A percentile compares a stretch with the other conserved stretches of the same genome.
Evolutionary conservation across 2,888 invertebrate species (phyloP).

Genomic region (Cephus spinipes): DNA sequence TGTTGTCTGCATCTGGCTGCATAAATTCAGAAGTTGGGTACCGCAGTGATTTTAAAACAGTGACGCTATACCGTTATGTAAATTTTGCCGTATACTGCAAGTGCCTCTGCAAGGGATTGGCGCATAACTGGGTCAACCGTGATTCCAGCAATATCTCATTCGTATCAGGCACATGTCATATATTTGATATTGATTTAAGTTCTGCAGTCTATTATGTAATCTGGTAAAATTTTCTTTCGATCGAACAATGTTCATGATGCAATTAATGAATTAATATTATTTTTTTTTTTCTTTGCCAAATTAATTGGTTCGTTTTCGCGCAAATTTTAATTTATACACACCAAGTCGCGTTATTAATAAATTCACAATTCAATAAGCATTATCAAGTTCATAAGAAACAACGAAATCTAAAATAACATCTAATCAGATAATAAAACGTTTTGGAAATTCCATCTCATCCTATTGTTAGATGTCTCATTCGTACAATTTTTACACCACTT

Average conservation of each 20-base stretch:
- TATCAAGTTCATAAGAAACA: neutral
- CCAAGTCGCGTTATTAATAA: neutral
- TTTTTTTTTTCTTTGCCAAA: neutral
- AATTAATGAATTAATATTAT: no score
- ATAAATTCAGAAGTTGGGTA: neutral
- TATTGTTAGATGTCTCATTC: neutral
- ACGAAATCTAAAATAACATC: neutral
- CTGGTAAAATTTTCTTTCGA: neutral
- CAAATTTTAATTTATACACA: neutral
- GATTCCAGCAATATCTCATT: conserved; percentile 13
- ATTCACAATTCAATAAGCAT: neutral
- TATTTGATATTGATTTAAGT: neutral
- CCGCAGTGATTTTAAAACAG: neutral
- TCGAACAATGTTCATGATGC: neutral
- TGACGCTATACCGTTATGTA: neutral
- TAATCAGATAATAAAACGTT: neutral
- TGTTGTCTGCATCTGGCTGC: neutral
- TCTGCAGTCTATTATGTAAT: neutral
- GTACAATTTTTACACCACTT: neutral
- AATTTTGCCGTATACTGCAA: neutral
- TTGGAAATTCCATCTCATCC: neutral
- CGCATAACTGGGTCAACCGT: conserved; percentile 46
- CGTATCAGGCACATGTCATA: neutral
- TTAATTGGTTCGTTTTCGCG: neutral
- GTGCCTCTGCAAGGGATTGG: conserved; percentile 19